A percentile compares a stretch with the other conserved stretches of the same genome.
phyloP scores from a whole-genome alignment of 1,140 invertebrate genomes.

The Zelostemma sp. region DNA sequence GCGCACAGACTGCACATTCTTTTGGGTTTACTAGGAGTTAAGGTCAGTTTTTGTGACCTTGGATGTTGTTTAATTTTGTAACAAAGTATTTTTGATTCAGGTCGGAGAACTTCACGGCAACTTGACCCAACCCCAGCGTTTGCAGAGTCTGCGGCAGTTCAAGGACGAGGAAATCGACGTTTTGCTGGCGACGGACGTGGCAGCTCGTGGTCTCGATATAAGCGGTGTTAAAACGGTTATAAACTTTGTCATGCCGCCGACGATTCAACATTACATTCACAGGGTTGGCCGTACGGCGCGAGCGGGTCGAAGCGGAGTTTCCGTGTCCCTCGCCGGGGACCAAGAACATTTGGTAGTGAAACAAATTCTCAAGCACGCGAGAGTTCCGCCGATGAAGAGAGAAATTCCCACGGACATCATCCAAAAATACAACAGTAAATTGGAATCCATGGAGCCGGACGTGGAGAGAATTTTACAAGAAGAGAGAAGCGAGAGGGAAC shows the following conservation, averaged over 20 bases:
- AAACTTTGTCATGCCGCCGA: slow-evolving; percentile 95
- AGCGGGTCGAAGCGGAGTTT: slow-evolving; percentile 90
- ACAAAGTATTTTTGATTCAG: slow-evolving; percentile 53
- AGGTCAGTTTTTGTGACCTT: no score
- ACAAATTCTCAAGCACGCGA: slow-evolving; percentile 89
- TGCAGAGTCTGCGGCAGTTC: slow-evolving; percentile 91
- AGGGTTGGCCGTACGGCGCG: slow-evolving; percentile 94
- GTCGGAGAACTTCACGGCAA: slow-evolving; percentile 96
- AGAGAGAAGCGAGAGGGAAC: slow-evolving; percentile 86
- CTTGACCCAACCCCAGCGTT: slow-evolving; percentile 90
- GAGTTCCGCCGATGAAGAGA: slow-evolving; percentile 87
- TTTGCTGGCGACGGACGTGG: slow-evolving; percentile 95
- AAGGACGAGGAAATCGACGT: slow-evolving; percentile 92
- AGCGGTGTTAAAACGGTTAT: slow-evolving; percentile 96
- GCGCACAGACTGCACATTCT: slow-evolving; percentile 93
- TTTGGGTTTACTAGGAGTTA: slow-evolving; percentile 88
- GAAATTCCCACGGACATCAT: slow-evolving; percentile 91
- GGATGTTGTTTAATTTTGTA: no score
- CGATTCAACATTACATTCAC: slow-evolving; percentile 89
- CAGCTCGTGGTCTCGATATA: slow-evolving; percentile 96
- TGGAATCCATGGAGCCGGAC: slow-evolving; percentile 81
- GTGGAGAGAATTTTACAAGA: slow-evolving; percentile 85
- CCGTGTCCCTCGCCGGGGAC: slow-evolving; percentile 95
- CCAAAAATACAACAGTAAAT: slow-evolving; percentile 84
- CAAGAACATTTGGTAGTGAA: slow-evolving; percentile 91